A percentile compares a stretch with the other conserved stretches of the same genome.
phyloP scores from a whole-genome alignment of 2,888 invertebrate genomes.

The Acleris holmiana region DNA sequence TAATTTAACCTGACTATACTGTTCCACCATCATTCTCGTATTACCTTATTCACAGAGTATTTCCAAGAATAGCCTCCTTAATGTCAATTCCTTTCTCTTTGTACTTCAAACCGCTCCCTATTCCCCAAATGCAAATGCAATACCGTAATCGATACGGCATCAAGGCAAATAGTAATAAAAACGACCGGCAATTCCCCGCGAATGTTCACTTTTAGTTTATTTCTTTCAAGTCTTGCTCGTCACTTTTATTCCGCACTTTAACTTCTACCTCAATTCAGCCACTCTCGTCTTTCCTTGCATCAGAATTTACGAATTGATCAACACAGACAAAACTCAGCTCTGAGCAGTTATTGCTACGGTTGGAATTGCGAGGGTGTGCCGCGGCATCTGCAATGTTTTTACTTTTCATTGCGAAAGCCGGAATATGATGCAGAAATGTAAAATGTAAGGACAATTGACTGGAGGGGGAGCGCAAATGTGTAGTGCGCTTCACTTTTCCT shows the following conservation, averaged over 20 bases:
- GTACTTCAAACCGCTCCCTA: not conserved
- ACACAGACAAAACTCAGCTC: conserved; percentile 42
- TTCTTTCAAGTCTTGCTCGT: conserved; percentile 54
- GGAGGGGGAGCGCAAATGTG: conserved; percentile 67
- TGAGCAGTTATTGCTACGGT: conserved; percentile 43
- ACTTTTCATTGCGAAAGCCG: conserved; percentile 76
- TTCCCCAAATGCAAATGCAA: conserved; percentile 31
- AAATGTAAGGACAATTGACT: conserved; percentile 81
- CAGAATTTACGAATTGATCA: conserved; percentile 64
- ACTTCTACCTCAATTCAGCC: conserved; percentile 78
- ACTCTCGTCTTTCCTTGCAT: conserved; percentile 76
- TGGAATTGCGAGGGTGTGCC: conserved; percentile 32
- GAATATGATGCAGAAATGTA: conserved; percentile 82
- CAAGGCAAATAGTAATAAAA: conserved; percentile 38
- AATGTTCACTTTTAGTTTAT: conserved; percentile 43
- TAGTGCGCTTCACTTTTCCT: conserved; percentile 55
- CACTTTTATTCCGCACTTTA: conserved; percentile 82
- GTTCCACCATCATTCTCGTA: too few relatives aligned
- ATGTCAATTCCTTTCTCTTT: not conserved
- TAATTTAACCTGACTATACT: too few relatives aligned
- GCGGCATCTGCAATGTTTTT: conserved; percentile 71
- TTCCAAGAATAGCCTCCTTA: too few relatives aligned
- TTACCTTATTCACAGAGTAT: too few relatives aligned
- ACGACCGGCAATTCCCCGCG: conserved; percentile 35
- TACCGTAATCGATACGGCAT: conserved; percentile 39